Evolutionary conservation across 2,113 vertebrate genomes (phyloP), one percentile per base, ranked within the genome.

Genomic region (Sylvietta virens): DNA sequence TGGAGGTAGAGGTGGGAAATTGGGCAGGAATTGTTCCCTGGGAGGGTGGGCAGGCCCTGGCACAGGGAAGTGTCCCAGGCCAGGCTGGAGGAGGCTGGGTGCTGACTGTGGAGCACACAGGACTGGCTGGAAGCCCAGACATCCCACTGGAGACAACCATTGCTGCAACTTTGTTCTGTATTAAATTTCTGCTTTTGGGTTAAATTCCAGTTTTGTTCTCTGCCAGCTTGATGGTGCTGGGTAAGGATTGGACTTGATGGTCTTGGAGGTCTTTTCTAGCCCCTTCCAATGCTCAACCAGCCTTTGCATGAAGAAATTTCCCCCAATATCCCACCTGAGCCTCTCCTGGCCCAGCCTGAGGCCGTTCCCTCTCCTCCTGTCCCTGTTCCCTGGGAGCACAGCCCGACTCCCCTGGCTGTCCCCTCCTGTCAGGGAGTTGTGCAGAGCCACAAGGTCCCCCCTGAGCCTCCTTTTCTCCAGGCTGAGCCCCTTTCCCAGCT

Each of bases 241-340:
- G 23, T 47, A 48, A 40, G 9, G 30, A 27, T 4, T 40, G 11
- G 42, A 4, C 28, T 57, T 13, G 22, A 13, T 47, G 35, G 11
- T 28, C 42, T 48, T 40, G 64, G 53, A 57, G 28, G 35, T 16
- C 23, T 48, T 69, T 48, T 23, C 22, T 8, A 39, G 18, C 28
- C 28, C 22, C 6, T 33, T 26, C n/a, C 51, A 81, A 8, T 17
- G 13, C n/a, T 31, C 5, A 37, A 33, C 51, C 42, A 81, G 22
- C 13, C 51, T 67, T 39, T 33, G 0, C 42, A 39, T 3, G 51
- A 48, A 28, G 35, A 57, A 39, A 11, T 47, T 39, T 5, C 8
- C 27, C 61, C 54, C 16, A 2, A 2, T 37, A 4, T 21, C 21
- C 40, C 31, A 0, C 5, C 10, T 47, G 8, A 10, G 0, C n/a